Evolutionary conservation across 2,797 vertebrate species (phyloP), one percentile per base, ranked within the genome.

Genomic region (Hydrocynus forskahlii): DNA sequence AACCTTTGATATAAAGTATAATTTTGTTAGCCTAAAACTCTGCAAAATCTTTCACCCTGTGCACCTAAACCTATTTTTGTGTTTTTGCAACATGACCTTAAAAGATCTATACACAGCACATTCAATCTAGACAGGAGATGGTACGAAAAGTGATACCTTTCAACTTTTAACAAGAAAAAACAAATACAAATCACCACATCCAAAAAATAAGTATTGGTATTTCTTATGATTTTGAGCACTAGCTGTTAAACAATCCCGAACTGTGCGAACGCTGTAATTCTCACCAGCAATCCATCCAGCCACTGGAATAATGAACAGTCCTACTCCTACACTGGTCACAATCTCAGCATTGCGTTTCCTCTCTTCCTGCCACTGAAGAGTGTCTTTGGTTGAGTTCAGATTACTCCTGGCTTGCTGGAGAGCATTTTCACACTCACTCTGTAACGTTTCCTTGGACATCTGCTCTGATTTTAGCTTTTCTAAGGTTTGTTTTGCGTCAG

Each of bases 281-380:
- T 59, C 55, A 59, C 72, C 80, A 13, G 12, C 29, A 55, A 85
- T 68, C 43, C 72, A 84, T 76, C 76, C 80, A 7, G 12, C 0
- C 14, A 81, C 0, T 59, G 72, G 83, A 71, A 85, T n/a, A 23
- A 1, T 0, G 1, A 7, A 0, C 70, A 84, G 0, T 19, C 0
- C 25, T 1, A 4, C 9, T 0, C 75, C 80, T 50, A 50, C 21
- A 54, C 0, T 7, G 5, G 2, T 7, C 7, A 78, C 40, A 0
- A 1, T 4, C 1, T 9, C 0, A 10, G 59, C 40, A 25, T n/a
- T 48, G 0, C 14, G 2, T 21, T 7, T 17, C 35, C 57, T 82
- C 12, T 4, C 8, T 25, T 64, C 0, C 5, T 64, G 23, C n/a
- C 2, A 8, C 7, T 7, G 8, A 62, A 69, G 12, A 21, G 63